Conservation (phyloP, 2,888 invertebrate species). For the Teleogryllus oceanicus region DNA sequence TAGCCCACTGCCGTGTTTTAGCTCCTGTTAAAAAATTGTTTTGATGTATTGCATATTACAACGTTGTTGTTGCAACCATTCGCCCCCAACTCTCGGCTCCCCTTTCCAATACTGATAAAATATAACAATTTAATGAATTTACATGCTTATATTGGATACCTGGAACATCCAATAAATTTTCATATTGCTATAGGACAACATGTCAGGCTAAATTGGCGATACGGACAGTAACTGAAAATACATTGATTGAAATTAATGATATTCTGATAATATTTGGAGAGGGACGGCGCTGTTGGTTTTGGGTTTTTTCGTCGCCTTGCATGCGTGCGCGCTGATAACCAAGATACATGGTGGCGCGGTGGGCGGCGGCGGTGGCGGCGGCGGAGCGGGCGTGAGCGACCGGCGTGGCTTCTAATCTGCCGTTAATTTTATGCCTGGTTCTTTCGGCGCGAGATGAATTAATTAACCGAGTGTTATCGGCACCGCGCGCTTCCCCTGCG, state of each 20-base stretch:
- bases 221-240: constrained; percentile 18
- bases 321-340: not conserved
- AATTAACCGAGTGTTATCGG: constrained; percentile 18
- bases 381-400: not conserved
- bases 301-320: constrained; percentile 2
- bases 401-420: not conserved
- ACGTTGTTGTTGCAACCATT: constrained; percentile 21
- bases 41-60: constrained; percentile 26
- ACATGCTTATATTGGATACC: constrained; percentile 19
- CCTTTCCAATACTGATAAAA: constrained; percentile 12
- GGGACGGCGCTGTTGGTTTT: not conserved
- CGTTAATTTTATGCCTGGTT: constrained; percentile 11
- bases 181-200: constrained; percentile 18
- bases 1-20: constrained; percentile 19
- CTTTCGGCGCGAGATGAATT: constrained; percentile 10
- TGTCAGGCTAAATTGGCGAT: constrained; percentile 11
- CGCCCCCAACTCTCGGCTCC: not conserved
- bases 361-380: too few relatives aligned
- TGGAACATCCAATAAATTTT: constrained; percentile 18
- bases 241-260: constrained; percentile 18
- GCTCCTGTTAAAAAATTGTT: constrained; percentile 20
- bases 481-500: not conserved
- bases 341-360: not conserved
- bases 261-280: constrained; percentile 11
- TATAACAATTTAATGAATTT: constrained; percentile 23